Evolutionary conservation across 2,113 vertebrate genomes (phyloP), one percentile per base, ranked within the genome.

Genomic region (Engraulis encrasicolus): DNA sequence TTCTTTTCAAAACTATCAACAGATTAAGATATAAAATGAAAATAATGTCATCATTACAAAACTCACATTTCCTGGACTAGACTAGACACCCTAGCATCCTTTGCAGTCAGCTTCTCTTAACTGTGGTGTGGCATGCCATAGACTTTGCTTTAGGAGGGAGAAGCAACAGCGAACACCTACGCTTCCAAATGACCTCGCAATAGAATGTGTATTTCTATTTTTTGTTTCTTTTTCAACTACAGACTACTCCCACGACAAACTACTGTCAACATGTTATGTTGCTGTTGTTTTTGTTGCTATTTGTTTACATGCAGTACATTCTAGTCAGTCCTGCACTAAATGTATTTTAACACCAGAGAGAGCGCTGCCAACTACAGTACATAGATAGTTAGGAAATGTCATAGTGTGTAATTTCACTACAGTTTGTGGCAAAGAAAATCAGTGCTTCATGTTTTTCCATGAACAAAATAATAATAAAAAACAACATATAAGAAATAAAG

Each of bases 31-130:
- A n/a, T 86, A 37, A 78, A 84, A 85, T 89, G n/a, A 89, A 90
- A 91, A 74, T 58, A 86, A 79, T 38, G 87, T 50, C 50, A 58
- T 71, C 50, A 84, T 85, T 89, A 19, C 87, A 88, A 90, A n/a
- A n/a, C n/a, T 93, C 91, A 94, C 92, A 94, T 94, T 91, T 89
- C 89, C 80, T 91, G 87, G 89, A 92, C 84, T 85, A 89, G 54
- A 84, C 82, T 84, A 87, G 83, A 81, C 79, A 85, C 89, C n/a
- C 84, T 85, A 88, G 85, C 86, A 91, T 88, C 91, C 89, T 78
- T 88, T 84, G 78, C 31, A 84, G 79, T 87, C 89, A 91, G 90
- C 88, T 66, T 89, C 86, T 86, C 79, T 52, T 81, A 20, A 58
- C 50, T 23, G 78, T 77, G 66, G 82, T 37, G 83, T 82, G 82